phyloP scores from a whole-genome alignment of 1,140 invertebrate genomes.

The Drosophila santomea region DNA sequence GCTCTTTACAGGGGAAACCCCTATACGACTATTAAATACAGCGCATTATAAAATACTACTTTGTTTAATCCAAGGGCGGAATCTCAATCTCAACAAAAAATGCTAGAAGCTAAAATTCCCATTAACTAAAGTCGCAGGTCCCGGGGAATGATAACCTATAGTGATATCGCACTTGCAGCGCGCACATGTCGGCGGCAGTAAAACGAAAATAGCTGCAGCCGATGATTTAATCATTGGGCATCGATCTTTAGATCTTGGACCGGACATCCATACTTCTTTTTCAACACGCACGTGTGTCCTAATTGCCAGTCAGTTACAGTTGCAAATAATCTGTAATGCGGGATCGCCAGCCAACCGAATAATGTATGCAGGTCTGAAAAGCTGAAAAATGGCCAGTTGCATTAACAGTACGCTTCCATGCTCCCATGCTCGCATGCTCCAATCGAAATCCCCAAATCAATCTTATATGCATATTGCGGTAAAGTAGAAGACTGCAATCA shows the following conservation, averaged over 20 bases:
- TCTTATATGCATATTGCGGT: constrained; percentile 50
- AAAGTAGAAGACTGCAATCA: constrained; percentile 64
- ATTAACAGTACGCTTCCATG: constrained; percentile 47
- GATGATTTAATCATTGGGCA: constrained; percentile 66
- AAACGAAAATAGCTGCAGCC: neutral
- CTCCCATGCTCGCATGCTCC: neutral
- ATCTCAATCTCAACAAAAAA: too few relatives aligned
- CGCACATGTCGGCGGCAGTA: too few relatives aligned
- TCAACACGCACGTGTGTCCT: constrained; percentile 60
- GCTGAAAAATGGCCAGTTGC: constrained; percentile 1
- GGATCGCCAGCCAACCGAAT: constrained; percentile 44
- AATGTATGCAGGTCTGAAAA: constrained; percentile 6
- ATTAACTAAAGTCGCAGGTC: neutral
- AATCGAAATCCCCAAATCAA: constrained; percentile 25
- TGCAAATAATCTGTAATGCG: constrained; percentile 13
- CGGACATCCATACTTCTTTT: constrained; percentile 26
- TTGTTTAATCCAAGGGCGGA: too few relatives aligned
- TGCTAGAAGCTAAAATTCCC: too few relatives aligned
- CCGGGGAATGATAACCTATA: too few relatives aligned
- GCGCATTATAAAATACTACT: neutral
- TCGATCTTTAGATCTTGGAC: constrained; percentile 26
- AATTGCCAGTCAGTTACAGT: constrained; percentile 60
- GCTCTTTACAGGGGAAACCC: too few relatives aligned
- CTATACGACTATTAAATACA: too few relatives aligned
- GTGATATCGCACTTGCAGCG: too few relatives aligned